Conservation (phyloP, 2,888 invertebrate species). For the Morpho helenor region DNA sequence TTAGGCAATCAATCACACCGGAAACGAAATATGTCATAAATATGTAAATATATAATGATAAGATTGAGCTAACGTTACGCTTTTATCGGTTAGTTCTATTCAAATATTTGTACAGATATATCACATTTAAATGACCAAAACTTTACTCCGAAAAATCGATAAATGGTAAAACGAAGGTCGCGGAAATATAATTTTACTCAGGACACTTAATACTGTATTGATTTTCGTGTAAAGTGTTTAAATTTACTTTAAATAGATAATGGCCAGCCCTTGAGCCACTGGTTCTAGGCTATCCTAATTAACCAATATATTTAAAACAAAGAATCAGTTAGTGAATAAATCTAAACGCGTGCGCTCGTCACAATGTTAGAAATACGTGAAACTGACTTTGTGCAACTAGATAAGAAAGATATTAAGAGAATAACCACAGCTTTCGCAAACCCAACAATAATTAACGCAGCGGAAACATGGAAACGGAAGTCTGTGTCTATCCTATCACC, state of each 20-base stretch:
- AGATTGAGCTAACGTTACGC: too few relatives aligned
- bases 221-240: slow-evolving; percentile 7
- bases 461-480: slow-evolving; percentile 53
- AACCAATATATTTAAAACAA: slow-evolving; percentile 21
- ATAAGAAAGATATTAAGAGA: slow-evolving; percentile 50
- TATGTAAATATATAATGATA: too few relatives aligned
- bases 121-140: neutral
- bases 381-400: slow-evolving; percentile 44
- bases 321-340: slow-evolving; percentile 18
- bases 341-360: slow-evolving; percentile 26
- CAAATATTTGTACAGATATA: neutral
- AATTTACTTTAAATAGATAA: slow-evolving; percentile 26
- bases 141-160: slow-evolving; percentile 2
- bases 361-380: slow-evolving; percentile 53
- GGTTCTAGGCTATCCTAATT: slow-evolving; percentile 23
- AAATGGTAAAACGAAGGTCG: slow-evolving; percentile 3
- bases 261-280: slow-evolving; percentile 28
- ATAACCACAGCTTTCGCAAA: slow-evolving; percentile 46
- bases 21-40: too few relatives aligned
- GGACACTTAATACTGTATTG: neutral
- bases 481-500: slow-evolving; percentile 60
- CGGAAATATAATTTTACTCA: neutral
- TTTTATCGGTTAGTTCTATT: neutral
- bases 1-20: too few relatives aligned
- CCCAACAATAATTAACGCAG: slow-evolving; percentile 36